A percentile compares a stretch with the other conserved stretches of the same genome.
Evolutionary conservation across 2,797 vertebrate genomes (phyloP).

Genomic region (Paratrypauchen microcephalus): DNA sequence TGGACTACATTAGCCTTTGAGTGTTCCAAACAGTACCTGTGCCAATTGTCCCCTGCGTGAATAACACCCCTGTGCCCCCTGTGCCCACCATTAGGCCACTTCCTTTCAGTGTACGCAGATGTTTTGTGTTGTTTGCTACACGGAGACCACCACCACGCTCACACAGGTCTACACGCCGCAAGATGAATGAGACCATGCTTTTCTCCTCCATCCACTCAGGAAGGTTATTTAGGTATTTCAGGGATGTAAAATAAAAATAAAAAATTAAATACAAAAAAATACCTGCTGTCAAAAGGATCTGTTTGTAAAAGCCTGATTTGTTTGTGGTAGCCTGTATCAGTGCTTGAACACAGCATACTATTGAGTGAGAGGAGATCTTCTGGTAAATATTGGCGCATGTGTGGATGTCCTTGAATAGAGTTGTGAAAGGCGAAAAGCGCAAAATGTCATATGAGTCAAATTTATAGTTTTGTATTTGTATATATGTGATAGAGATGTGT

Average conservation of each 20-base stretch:
- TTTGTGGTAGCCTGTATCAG: constrained; percentile 45
- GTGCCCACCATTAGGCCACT: constrained; percentile 65
- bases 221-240: constrained; percentile 55
- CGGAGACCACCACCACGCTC: constrained; percentile 21
- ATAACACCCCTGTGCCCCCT: constrained; percentile 45
- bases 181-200: constrained; percentile 49
- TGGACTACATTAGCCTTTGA: constrained; percentile 61
- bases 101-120: constrained; percentile 64
- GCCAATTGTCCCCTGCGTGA: constrained; percentile 55
- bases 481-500: not conserved
- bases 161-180: constrained; percentile 30
- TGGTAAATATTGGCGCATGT: constrained; percentile 23
- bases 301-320: constrained; percentile 38
- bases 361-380: constrained; percentile 15
- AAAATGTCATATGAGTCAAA: not conserved
- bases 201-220: constrained; percentile 30
- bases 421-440: not conserved
- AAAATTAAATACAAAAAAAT: constrained; percentile 7
- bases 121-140: constrained; percentile 62
- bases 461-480: not conserved
- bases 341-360: constrained; percentile 21
- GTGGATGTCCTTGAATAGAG: constrained; percentile 38
- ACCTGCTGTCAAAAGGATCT: constrained; percentile 48
- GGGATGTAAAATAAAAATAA: constrained; percentile 30
- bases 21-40: constrained; percentile 60